Conservation (phyloP, 2,888 invertebrate species). For the Phlogophora meticulosa region DNA sequence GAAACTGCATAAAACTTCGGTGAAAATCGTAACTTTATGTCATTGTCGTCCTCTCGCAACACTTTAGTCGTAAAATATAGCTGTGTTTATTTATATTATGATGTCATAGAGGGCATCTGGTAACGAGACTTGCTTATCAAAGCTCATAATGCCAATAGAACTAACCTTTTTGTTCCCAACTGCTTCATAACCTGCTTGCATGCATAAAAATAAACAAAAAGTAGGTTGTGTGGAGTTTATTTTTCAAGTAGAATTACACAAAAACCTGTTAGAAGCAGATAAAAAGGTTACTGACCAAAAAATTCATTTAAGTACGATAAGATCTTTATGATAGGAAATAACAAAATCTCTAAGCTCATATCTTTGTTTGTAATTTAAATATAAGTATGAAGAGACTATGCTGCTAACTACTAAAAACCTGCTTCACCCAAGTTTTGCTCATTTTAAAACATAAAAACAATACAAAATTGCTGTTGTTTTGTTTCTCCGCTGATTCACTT, state of each 20-base stretch:
- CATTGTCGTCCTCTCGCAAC: neutral
- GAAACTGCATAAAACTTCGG: constrained; percentile 4
- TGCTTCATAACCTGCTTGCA: neutral
- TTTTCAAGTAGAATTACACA: neutral
- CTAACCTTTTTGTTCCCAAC: neutral
- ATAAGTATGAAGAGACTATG: neutral
- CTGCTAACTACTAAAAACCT: constrained; percentile 1
- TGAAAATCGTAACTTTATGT: neutral
- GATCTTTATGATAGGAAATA: too few relatives aligned
- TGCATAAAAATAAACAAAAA: neutral
- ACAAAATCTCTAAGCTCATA: neutral
- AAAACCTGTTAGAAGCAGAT: neutral
- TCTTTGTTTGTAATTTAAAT: neutral
- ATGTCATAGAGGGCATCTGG: constrained; percentile 47
- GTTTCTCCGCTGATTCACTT: neutral
- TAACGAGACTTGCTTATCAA: constrained; percentile 39
- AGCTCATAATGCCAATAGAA: neutral
- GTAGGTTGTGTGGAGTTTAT: too few relatives aligned
- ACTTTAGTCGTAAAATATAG: neutral
- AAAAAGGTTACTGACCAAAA: neutral
- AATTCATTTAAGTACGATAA: too few relatives aligned
- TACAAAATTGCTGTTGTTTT: neutral
- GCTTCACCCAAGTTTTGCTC: neutral
- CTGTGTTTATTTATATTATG: neutral
- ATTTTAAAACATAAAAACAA: neutral